phyloP scores from a whole-genome alignment of 2,113 vertebrate species.

The Oceanodroma tethys region DNA sequence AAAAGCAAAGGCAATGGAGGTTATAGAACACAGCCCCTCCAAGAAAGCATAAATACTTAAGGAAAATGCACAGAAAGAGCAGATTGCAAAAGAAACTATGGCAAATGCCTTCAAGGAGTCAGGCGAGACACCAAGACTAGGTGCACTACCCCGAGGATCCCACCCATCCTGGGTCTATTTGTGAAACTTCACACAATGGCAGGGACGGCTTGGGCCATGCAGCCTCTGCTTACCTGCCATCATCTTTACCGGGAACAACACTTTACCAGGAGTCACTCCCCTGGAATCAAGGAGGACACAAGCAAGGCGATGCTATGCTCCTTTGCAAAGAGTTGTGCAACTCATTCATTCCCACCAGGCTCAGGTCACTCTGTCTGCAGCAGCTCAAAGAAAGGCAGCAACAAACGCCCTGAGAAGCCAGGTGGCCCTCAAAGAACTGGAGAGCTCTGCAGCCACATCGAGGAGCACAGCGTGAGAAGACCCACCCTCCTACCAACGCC shows the following conservation, averaged over 20 bases:
- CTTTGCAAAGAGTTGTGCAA: background rate
- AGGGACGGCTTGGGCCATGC: background rate
- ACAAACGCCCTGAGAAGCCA: background rate
- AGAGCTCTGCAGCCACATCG: background rate
- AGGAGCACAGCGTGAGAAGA: background rate
- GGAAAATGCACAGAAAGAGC: background rate
- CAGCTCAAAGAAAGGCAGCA: background rate
- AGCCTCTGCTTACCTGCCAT: background rate
- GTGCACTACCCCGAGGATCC: background rate
- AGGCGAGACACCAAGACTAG: background rate
- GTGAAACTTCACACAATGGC: background rate
- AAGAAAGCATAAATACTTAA: background rate
- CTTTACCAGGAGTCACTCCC: background rate
- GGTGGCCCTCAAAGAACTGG: background rate
- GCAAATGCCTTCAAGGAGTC: background rate
- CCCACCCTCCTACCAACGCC: background rate
- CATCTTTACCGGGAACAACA: background rate
- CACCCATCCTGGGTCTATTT: background rate
- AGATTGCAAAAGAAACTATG: background rate
- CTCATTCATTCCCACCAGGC: background rate
- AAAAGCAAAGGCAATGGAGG: background rate
- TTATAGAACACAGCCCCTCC: background rate
- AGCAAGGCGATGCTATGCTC: background rate
- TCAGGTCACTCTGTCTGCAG: background rate
- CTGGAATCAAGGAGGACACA: background rate